Evolutionary conservation across 2,797 vertebrate species (phyloP).

Genomic region (Mormyrus hasselquistii): DNA sequence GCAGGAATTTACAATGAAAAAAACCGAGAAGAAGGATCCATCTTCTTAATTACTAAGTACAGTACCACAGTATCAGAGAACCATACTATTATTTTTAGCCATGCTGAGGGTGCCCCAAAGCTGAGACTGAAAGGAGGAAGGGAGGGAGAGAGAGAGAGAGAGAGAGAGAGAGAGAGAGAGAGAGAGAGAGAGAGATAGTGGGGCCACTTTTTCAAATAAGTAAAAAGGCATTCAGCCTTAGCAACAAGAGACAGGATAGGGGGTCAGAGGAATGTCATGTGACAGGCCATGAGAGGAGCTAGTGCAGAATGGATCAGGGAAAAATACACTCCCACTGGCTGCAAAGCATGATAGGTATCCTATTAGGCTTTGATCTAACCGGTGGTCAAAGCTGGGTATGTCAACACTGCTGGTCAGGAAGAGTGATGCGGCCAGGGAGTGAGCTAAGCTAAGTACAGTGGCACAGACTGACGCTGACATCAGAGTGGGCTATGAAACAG

Average conservation of each 20-base stretch:
- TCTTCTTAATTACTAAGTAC: slow-evolving; percentile 3
- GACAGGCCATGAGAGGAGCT: background rate
- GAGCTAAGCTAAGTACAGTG: background rate
- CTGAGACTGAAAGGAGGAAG: background rate
- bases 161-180: background rate
- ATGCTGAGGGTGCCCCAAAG: background rate
- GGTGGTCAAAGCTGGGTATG: background rate
- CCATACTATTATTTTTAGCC: background rate
- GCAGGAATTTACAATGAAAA: background rate
- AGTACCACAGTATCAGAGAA: background rate
- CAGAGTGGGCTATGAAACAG: background rate
- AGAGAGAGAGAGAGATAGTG: background rate
- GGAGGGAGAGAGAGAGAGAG: background rate
- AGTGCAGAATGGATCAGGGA: background rate
- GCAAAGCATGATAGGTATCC: background rate
- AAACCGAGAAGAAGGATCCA: background rate
- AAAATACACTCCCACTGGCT: background rate
- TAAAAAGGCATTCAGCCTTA: background rate
- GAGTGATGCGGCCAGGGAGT: background rate
- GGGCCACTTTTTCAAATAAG: background rate
- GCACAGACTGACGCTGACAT: background rate
- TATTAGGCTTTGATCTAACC: background rate
- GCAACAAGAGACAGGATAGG: background rate
- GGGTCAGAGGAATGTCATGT: background rate
- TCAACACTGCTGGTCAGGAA: background rate